phyloP scores from a whole-genome alignment of 2,888 invertebrate species.

The Saturnia pavonia region DNA sequence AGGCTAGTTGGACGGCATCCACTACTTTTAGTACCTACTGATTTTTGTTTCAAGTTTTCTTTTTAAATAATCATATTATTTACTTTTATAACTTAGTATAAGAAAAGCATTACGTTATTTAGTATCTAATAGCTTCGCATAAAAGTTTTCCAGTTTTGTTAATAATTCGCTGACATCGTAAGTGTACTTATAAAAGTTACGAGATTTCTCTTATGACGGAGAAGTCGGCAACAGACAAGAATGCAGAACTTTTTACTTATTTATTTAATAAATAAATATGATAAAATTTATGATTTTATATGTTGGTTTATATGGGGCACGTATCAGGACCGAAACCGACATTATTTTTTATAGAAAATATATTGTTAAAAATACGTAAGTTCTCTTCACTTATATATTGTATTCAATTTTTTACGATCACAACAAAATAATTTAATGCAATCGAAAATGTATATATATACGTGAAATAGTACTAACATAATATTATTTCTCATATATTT shows the following conservation, averaged over 20 bases:
- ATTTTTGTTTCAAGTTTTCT: too few relatives aligned
- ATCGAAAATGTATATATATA: too few relatives aligned
- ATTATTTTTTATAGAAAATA: too few relatives aligned
- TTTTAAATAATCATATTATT: neutral
- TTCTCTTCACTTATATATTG: too few relatives aligned
- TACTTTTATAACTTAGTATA: neutral
- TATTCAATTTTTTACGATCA: too few relatives aligned
- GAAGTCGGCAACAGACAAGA: neutral
- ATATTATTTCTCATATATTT: too few relatives aligned
- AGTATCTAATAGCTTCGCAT: constrained; percentile 1
- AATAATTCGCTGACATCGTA: constrained; percentile 11
- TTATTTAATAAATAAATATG: neutral
- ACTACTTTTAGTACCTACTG: too few relatives aligned
- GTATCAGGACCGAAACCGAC: too few relatives aligned
- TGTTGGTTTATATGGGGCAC: neutral
- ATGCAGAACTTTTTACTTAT: neutral
- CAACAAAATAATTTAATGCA: too few relatives aligned
- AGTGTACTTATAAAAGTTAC: constrained; percentile 11
- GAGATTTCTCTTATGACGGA: constrained; percentile 6
- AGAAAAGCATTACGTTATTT: constrained; percentile 1
- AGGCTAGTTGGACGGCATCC: too few relatives aligned
- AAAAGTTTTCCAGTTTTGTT: constrained; percentile 5
- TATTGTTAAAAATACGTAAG: too few relatives aligned
- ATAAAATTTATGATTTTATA: neutral
- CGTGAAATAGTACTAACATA: too few relatives aligned